Evolutionary conservation across 92 coral and sea anemone species (phyloP).

Genomic region (Actinostola sp.): DNA sequence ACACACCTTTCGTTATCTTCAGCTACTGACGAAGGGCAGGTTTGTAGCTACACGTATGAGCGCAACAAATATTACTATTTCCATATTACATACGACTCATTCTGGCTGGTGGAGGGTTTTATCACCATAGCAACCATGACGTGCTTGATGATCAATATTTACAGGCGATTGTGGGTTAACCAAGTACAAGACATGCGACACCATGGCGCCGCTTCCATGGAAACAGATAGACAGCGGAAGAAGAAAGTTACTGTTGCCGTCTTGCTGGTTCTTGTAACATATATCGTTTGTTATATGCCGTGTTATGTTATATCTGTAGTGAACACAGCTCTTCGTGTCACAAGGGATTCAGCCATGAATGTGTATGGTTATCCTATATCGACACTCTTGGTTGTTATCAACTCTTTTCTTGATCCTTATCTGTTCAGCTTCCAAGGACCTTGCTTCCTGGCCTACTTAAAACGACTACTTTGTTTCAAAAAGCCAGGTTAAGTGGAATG

Average conservation of each 20-base stretch:
- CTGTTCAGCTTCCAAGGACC: constrained; percentile 12
- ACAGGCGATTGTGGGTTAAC: not conserved
- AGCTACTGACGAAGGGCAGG: too few relatives aligned
- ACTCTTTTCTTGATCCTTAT: constrained; percentile 8
- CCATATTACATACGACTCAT: not conserved
- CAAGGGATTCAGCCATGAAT: too few relatives aligned
- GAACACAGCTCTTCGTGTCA: not conserved
- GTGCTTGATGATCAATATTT: not conserved
- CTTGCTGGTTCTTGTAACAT: not conserved
- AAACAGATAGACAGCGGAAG: not conserved
- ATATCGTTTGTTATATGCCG: constrained; percentile 4
- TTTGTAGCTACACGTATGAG: too few relatives aligned
- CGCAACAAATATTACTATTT: too few relatives aligned
- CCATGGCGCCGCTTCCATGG: not conserved
- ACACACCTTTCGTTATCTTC: too few relatives aligned
- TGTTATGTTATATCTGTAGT: not conserved
- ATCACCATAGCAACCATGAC: not conserved
- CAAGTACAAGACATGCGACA: not conserved
- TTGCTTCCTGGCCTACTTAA: too few relatives aligned
- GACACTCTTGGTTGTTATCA: not conserved
- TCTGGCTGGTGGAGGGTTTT: not conserved
- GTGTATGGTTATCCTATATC: too few relatives aligned
- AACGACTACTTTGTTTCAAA: too few relatives aligned
- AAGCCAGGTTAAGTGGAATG: not conserved
- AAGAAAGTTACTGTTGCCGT: not conserved